Evolutionary conservation across 2,113 vertebrate species (phyloP), one percentile per base, ranked within the genome.

Genomic region (Galemys pyrenaicus): DNA sequence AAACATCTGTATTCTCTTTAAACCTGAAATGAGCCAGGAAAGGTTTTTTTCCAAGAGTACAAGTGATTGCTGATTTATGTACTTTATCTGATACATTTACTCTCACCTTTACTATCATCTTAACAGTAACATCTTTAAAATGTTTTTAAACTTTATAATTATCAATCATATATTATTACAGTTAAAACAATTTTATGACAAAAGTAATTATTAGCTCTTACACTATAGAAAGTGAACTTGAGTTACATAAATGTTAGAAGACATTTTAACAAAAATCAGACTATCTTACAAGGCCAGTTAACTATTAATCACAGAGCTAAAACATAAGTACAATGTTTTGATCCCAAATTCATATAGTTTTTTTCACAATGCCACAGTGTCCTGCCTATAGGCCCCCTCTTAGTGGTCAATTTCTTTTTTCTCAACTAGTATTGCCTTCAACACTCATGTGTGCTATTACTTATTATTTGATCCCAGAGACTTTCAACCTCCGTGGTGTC

Each of bases 131-230:
- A 44, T 89, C 70, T 60, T 71, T 51, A 44, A 51, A 24, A 19
- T 37, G 67, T 84, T 10, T 71, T 95, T 44, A 65, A 28, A 28
- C 11, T 74, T 81, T 83, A 60, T 16, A n/a, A 91, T 30, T 82
- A 74, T 58, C 58, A 86, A 80, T 11, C 62, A 5, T 0, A 56
- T 9, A 28, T 84, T 79, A 15, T 39, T 32, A 67, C 62, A 30
- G 39, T 51, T 9, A 37, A 39, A 26, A 71, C 24, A 86, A 32
- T 75, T 58, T 93, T 82, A 60, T 77, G 37, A 92, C 51, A 39
- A 74, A 96, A 89, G 39, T 78, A 35, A 73, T 58, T 37, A 92
- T 67, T 77, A 71, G 77, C n/a, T 91, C 7, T 15, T 28, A 17
- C 8, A 37, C 41, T 41, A 26, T 51, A 62, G 46, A 82, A 80